These are phyloP conservation scores for Pavo muticus DNA, from an alignment of 2,113 vertebrate genomes.

Conservation along the genomic window DNA sequence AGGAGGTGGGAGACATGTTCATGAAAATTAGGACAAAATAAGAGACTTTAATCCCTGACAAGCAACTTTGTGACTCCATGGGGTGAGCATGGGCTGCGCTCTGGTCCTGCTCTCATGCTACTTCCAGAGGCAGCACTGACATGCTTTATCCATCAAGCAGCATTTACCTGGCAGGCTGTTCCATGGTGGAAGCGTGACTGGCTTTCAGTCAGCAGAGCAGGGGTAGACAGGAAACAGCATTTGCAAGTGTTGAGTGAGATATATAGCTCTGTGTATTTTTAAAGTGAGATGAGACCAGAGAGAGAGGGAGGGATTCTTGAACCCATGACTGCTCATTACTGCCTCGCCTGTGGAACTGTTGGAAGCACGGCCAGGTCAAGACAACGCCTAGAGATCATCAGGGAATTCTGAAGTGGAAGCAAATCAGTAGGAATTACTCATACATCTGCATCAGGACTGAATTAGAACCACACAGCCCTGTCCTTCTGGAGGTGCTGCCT, in stretches of 20 bases:
- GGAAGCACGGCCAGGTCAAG: not conserved
- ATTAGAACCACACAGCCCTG: not conserved
- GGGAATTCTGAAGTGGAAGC: not conserved
- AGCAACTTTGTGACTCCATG: not conserved
- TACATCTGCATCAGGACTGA: not conserved
- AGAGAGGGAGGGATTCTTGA: not conserved
- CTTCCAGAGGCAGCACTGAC: not conserved
- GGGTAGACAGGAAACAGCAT: not conserved
- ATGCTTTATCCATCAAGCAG: not conserved
- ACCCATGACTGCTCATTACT: not conserved
- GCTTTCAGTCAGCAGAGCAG: not conserved
- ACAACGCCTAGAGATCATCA: not conserved
- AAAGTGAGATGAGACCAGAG: not conserved
- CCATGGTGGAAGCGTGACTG: not conserved
- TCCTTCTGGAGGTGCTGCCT: not conserved
- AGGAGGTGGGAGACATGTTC: not conserved
- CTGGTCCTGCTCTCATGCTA: fast-evolving
- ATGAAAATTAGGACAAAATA: not conserved
- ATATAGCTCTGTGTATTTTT: not conserved
- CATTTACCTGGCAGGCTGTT: not conserved
- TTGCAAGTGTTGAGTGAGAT: not conserved
- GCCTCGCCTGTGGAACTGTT: not conserved
- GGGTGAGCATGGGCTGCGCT: fast-evolving
- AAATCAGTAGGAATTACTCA: not conserved
- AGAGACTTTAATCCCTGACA: fast-evolving